A percentile compares a stretch with the other conserved stretches of the same genome.
Evolutionary conservation across 2,113 vertebrate species (phyloP).

Genomic region (Barbus barbus): DNA sequence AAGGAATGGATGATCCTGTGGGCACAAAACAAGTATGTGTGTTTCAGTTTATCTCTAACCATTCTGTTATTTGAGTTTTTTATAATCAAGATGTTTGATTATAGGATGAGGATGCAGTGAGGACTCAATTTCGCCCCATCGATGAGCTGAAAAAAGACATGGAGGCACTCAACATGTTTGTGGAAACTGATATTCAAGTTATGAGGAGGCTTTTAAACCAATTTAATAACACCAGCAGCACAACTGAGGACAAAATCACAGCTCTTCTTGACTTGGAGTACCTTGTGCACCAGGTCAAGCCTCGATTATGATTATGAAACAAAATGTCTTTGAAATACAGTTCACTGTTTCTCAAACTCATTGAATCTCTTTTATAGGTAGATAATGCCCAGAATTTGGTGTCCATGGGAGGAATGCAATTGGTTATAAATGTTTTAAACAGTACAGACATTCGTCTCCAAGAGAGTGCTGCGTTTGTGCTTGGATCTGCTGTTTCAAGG

Average conservation of each 20-base stretch:
- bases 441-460: conserved; percentile 81
- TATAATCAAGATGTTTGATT: background rate
- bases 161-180: conserved; percentile 82
- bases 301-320: background rate
- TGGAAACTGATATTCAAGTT: conserved; percentile 91
- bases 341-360: background rate
- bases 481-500: conserved; percentile 90
- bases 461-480: conserved; percentile 86
- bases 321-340: background rate
- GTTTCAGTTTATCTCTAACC: background rate
- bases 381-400: conserved; percentile 91
- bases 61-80: background rate
- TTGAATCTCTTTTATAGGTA: conserved; percentile 75
- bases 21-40: conserved; percentile 43
- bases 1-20: conserved; percentile 63
- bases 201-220: conserved; percentile 84
- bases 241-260: conserved; percentile 79
- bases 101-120: conserved; percentile 57
- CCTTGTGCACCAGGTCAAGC: conserved; percentile 90
- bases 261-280: conserved; percentile 92
- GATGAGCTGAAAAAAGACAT: conserved; percentile 90
- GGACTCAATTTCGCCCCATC: conserved; percentile 78
- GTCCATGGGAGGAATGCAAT: conserved; percentile 83
- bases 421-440: conserved; percentile 85
- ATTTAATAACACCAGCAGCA: conserved; percentile 81